Evolutionary conservation across 2,888 invertebrate genomes (phyloP).

Genomic region (Himalopsyche anomala): DNA sequence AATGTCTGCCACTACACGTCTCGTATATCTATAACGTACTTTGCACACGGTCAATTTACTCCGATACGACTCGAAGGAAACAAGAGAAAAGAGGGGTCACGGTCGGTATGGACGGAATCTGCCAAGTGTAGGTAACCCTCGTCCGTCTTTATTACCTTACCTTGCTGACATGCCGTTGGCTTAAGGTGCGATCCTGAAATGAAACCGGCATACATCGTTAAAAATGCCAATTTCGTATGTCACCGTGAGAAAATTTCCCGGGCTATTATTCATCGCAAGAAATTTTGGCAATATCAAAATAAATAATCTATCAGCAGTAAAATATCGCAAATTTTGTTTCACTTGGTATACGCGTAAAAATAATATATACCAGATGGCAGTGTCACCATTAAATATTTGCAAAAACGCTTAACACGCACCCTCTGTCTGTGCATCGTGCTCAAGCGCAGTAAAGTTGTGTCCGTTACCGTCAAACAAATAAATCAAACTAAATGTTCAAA

Average conservation of each 20-base stretch:
- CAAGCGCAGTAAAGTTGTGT: no score
- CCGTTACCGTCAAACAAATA: no score
- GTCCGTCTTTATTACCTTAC: constrained; percentile 57
- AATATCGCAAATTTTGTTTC: no score
- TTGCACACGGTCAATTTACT: constrained; percentile 43
- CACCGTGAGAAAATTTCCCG: not conserved
- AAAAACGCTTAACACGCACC: no score
- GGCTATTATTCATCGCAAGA: no score
- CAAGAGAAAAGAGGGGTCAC: constrained; percentile 37
- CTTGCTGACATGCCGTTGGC: constrained; percentile 47
- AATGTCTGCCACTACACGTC: constrained; percentile 43
- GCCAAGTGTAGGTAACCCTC: constrained; percentile 50
- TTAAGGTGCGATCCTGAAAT: constrained; percentile 29
- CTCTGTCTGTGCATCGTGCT: no score
- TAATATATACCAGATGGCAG: no score
- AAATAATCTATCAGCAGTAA: no score
- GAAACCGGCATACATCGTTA: constrained; percentile 22
- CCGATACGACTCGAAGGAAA: constrained; percentile 40
- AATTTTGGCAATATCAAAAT: no score
- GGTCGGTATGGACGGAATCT: constrained; percentile 42
- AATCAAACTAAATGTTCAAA: no score
- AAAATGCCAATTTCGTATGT: constrained; percentile 14
- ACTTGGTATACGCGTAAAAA: no score
- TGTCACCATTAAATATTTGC: no score
- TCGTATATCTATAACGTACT: constrained; percentile 35